Conservation (phyloP, 2,797 vertebrate species). For the Oceanodroma leucorhoa region DNA sequence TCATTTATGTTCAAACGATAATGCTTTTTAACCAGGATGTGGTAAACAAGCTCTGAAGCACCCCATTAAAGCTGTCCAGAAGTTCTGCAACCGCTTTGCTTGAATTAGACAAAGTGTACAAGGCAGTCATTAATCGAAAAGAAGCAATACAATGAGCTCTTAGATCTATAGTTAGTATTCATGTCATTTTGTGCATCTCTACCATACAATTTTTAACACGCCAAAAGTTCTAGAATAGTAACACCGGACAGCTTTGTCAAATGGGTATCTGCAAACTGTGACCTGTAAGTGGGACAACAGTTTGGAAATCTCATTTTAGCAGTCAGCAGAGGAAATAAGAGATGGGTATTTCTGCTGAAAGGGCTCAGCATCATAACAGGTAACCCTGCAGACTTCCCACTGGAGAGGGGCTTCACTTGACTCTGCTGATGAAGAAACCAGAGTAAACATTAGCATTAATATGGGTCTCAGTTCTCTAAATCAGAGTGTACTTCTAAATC, state of each 20-base stretch:
- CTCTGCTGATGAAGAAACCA: not conserved
- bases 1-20: not conserved
- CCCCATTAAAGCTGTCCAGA: constrained; percentile 1
- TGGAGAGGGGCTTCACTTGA: not conserved
- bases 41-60: constrained; percentile 29
- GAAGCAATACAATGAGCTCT: not conserved
- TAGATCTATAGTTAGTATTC: not conserved
- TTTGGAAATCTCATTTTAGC: not conserved
- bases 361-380: not conserved
- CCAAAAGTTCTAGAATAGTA: not conserved
- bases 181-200: not conserved
- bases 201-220: not conserved
- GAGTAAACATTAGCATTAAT: not conserved
- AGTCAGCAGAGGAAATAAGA: not conserved
- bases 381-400: not conserved
- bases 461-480: not conserved
- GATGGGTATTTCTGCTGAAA: not conserved
- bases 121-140: not conserved
- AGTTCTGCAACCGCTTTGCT: not conserved
- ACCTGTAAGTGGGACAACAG: not conserved
- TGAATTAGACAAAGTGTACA: not conserved
- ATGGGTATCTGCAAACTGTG: not conserved
- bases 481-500: not conserved
- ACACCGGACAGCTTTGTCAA: not conserved
- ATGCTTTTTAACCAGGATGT: constrained; percentile 7